Base-by-base conservation (phyloP, 2,113 vertebrate species). In the Thalassoma bifasciatum region DNA sequence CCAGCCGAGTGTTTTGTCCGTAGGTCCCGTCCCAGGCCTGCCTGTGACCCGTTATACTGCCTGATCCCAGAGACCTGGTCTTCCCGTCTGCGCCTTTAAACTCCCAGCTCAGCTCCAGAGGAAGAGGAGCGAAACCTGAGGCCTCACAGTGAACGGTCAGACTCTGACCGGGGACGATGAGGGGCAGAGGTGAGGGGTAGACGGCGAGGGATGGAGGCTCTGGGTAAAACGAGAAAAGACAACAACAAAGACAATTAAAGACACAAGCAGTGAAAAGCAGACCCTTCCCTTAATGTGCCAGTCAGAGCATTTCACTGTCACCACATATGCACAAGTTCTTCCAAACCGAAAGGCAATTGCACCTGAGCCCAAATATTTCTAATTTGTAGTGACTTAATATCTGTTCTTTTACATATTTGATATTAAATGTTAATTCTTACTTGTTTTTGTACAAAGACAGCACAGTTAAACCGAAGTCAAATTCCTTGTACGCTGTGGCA, bases 1-100 rank as follows among this genome's bases (percentile, higher is more conserved):
- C 89, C 71, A 95, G 89, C 2, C 85, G 85, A 22, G 67, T 89
- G 5, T 77, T 93, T 77, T 96, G 91, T 77, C 93, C 93, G 75
- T 84, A 92, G 36, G 96, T 96, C 60, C 95, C 95, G 0, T 96
- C 94, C 0, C 87, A 86, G 19, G 94, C 93, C 86, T 92, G 91
- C 51, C 81, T 3, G 89, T 95, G 92, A 2, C 94, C 91, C 0
- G 94, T 93, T 12, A 94, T 57, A 62, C 93, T 93, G 11, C 64
- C 88, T 1, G 89, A 58, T 1, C 91, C 94, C 66, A 91, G 72
- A 13, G 76, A 30, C 3, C 54, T 83, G 37, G 76, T 53, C 63
- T 83, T 56, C 10, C 89, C 88, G 2, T 82, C 88, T 0, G 62
- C 30, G 0, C 85, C 77, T 11, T 76, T 84, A 10, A 90, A 90